Conservation (phyloP, 2,888 invertebrate species). For the Tipula helvola region DNA sequence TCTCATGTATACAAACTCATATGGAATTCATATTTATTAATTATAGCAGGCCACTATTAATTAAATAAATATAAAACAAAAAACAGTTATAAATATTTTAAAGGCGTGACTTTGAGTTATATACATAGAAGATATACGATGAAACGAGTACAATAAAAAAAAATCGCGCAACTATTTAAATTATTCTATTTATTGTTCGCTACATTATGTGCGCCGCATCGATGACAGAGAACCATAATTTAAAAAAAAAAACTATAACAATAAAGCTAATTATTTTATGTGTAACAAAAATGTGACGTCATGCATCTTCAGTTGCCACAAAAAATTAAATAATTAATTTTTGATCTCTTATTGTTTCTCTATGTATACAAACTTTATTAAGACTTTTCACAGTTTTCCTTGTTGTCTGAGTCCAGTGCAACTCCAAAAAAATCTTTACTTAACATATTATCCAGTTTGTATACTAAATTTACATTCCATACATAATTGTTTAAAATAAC, state of each 20-base stretch:
- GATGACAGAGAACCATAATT: background rate
- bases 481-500: background rate
- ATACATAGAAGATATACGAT: background rate
- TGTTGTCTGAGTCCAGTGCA: background rate
- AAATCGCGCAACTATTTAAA: background rate
- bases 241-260: background rate
- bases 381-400: too few species aligned
- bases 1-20: background rate
- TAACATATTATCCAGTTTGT: background rate
- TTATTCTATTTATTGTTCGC: background rate
- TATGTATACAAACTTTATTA: background rate
- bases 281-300: background rate
- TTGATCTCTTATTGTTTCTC: background rate
- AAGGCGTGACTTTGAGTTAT: background rate
- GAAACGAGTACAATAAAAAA: background rate
- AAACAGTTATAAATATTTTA: background rate
- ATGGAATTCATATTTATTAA: background rate
- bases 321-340: background rate
- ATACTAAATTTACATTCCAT: too few species aligned
- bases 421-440: background rate
- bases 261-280: background rate
- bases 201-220: background rate
- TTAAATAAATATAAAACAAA: background rate
- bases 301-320: background rate
- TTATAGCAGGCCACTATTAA: background rate